Conservation (phyloP, 2,888 invertebrate genomes). For the Bugula neritina region DNA sequence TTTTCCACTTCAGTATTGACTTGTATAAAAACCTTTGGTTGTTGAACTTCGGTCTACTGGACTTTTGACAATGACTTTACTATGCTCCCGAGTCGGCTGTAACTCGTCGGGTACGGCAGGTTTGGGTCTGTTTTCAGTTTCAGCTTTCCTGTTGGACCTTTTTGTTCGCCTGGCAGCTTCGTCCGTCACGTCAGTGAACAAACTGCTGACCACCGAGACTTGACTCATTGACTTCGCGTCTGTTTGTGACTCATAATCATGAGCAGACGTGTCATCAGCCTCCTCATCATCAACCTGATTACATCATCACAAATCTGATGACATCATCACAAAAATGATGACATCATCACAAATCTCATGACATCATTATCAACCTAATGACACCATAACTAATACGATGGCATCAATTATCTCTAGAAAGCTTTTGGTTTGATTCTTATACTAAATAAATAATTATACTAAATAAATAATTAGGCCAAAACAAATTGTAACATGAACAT, state of each 20-base stretch:
- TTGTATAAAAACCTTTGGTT: too few species aligned
- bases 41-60: not conserved
- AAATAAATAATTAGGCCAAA: too few species aligned
- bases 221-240: not conserved
- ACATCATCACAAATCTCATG: too few species aligned
- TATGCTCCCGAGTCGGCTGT: not conserved
- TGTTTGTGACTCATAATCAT: not conserved
- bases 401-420: too few species aligned
- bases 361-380: too few species aligned
- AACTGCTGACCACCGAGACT: constrained; percentile 11
- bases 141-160: not conserved
- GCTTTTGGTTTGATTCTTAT: too few species aligned
- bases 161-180: constrained; percentile 11
- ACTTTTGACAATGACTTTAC: constrained; percentile 4
- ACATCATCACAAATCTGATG: not conserved
- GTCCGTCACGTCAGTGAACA: constrained; percentile 23
- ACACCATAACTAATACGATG: too few species aligned
- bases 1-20: too few species aligned
- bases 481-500: too few species aligned
- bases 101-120: not conserved
- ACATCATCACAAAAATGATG: too few species aligned
- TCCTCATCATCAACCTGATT: not conserved
- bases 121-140: not conserved
- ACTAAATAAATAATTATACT: too few species aligned
- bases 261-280: not conserved